phyloP scores from a whole-genome alignment of 1,140 invertebrate genomes.

The Leptinotarsa defecta region DNA sequence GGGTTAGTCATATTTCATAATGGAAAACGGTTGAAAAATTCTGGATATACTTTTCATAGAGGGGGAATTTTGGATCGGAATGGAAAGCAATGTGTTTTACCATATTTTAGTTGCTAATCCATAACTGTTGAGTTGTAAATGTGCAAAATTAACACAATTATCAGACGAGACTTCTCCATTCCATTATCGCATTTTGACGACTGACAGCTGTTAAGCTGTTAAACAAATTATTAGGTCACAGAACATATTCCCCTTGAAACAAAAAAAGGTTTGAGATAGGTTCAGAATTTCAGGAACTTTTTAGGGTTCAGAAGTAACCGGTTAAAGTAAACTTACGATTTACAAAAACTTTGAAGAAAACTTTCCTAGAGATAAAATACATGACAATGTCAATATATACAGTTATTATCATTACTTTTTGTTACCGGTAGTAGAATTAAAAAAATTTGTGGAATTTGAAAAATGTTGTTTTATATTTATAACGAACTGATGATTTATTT shows the following conservation, averaged over 20 bases:
- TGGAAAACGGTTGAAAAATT: conserved; percentile 15
- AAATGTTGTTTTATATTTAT: no score
- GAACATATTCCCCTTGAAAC: not conserved
- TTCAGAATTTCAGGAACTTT: no score
- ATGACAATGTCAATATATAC: no score
- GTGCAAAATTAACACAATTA: conserved; percentile 50
- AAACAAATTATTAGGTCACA: conserved; percentile 33
- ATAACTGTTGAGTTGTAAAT: conserved; percentile 54
- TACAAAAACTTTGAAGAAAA: no score
- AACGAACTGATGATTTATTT: no score
- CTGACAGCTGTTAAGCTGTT: conserved; percentile 57
- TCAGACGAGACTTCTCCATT: conserved; percentile 52
- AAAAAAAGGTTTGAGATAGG: no score
- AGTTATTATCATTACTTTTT: no score
- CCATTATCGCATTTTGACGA: conserved; percentile 54
- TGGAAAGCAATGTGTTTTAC: conserved; percentile 41
- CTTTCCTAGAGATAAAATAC: no score
- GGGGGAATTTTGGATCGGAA: conserved; percentile 15
- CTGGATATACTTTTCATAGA: conserved; percentile 5
- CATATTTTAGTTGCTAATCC: conserved; percentile 57
- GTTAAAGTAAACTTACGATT: no score
- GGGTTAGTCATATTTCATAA: conserved; percentile 24
- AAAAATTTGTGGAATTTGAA: no score
- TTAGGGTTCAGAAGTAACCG: no score
- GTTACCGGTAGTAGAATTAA: no score